Evolutionary conservation across 2,797 vertebrate genomes (phyloP).

Genomic region (Acanthurus leucopareius): DNA sequence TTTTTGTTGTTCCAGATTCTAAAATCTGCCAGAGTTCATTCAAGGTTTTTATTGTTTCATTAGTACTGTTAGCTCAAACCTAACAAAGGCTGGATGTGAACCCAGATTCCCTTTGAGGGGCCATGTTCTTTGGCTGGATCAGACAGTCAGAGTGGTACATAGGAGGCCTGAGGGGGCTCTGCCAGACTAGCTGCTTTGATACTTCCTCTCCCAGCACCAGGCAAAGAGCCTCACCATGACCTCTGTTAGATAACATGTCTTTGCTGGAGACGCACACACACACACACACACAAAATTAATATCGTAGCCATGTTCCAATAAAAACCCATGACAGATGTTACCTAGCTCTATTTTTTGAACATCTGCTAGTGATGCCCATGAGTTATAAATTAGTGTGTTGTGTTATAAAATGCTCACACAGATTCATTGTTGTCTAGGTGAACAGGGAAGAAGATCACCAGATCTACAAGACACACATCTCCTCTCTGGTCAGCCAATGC

Average conservation of each 20-base stretch:
- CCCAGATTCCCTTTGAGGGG: slow-evolving; percentile 68
- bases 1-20: neutral
- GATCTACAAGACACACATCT: slow-evolving; percentile 79
- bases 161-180: slow-evolving; percentile 68
- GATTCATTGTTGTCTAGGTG: slow-evolving; percentile 66
- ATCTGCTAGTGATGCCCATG: slow-evolving; percentile 35
- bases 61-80: slow-evolving; percentile 48
- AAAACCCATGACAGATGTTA: slow-evolving; percentile 58
- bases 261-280: slow-evolving; percentile 47
- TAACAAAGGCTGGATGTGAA: slow-evolving; percentile 57
- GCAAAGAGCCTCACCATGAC: slow-evolving; percentile 72
- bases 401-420: slow-evolving; percentile 37
- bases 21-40: slow-evolving; percentile 49
- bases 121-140: slow-evolving; percentile 71
- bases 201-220: slow-evolving; percentile 75
- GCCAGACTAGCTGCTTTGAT: slow-evolving; percentile 79
- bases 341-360: slow-evolving; percentile 26
- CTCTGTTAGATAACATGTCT: slow-evolving; percentile 81
- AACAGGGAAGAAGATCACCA: slow-evolving; percentile 72
- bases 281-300: neutral
- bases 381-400: slow-evolving; percentile 33
- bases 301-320: slow-evolving; percentile 45
- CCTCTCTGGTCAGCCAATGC: slow-evolving; percentile 78
- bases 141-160: slow-evolving; percentile 75
- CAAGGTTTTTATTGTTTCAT: slow-evolving; percentile 58